Evolutionary conservation across 2,797 vertebrate genomes (phyloP), one percentile per base, ranked within the genome.

Genomic region (Phrynocephalus guinanensis): DNA sequence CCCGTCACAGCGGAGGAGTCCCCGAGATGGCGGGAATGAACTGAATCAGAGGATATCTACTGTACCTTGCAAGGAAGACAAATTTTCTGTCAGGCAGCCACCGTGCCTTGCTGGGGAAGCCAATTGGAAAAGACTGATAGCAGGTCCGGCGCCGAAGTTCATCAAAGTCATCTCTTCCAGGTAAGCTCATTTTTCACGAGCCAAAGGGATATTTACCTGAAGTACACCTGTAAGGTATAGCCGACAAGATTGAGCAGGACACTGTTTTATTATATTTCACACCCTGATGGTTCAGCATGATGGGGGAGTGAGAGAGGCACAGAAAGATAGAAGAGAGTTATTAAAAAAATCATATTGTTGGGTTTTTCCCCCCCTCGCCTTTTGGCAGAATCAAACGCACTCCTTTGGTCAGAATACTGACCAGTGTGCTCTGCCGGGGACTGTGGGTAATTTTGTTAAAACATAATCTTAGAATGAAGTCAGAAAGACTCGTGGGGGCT

Each of bases 61-160:
- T 33, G 33, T 33, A 33, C 96, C 97, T 97, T 98, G 98, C 97
- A 68, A 98, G 97, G 96, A 98, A 99, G 98, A 99, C 97, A 98
- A 98, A 99, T 98, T 98, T 44, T 98, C 97, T 95, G 95, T 93
- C 66, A 95, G 93, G 96, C 96, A 97, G 56, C 60, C 96, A 94
- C 71, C 96, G 93, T 92, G 94, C 96, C 95, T 97, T 96, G 95
- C 96, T 94, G 97, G 96, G 97, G 98, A 99, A 99, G 97, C 97
- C 98, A 99, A 97, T 98, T 97, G 98, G 98, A 99, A 98, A 99
- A 99, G 98, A 99, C 98, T 99, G 98, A 99, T 99, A 97, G 98
- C 96, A 96, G 96, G 96, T 95, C 89, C 80, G 95, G 95, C 94
- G 83, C 97, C 5, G 95, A 98, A 98, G 98, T 99, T 99, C 98